Percentiles rank a stretch among this genome's conserved stretches.
phyloP scores from a whole-genome alignment of 2,113 vertebrate species.

The Monopterus albus region DNA sequence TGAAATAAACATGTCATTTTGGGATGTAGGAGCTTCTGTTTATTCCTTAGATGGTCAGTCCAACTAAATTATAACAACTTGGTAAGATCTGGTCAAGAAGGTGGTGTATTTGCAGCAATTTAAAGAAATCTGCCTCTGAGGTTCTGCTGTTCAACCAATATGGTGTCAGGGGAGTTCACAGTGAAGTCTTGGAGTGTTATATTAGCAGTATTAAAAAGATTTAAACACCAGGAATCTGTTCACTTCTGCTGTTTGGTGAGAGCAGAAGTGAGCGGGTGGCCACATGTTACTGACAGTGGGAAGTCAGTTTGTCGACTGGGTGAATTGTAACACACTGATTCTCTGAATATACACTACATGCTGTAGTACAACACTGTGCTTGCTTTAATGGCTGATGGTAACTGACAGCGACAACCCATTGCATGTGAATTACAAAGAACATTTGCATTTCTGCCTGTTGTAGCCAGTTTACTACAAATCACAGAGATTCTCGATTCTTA shows the following conservation, averaged over 20 bases:
- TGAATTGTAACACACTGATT: background rate
- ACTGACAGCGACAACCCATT: background rate
- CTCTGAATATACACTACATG: too few relatives aligned
- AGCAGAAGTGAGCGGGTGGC: background rate
- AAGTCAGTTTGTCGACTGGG: background rate
- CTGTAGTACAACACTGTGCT: too few relatives aligned
- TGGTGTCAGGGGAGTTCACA: too few relatives aligned
- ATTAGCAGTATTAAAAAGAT: background rate
- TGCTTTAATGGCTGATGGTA: too few relatives aligned
- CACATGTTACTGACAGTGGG: background rate
- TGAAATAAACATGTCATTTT: too few relatives aligned
- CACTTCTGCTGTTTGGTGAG: background rate
- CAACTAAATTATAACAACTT: background rate
- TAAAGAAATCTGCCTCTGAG: background rate
- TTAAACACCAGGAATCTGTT: background rate
- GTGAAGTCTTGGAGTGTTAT: background rate
- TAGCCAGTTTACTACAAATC: background rate
- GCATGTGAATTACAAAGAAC: background rate
- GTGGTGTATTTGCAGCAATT: background rate
- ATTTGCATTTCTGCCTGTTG: background rate
- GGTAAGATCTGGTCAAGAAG: background rate
- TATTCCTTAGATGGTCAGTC: too few relatives aligned
- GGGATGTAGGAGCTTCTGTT: too few relatives aligned
- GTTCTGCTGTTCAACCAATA: background rate
- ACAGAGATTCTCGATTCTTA: background rate